Evolutionary conservation across 2,888 invertebrate genomes (phyloP).

Genomic region (Pristionchus entomophagus): DNA sequence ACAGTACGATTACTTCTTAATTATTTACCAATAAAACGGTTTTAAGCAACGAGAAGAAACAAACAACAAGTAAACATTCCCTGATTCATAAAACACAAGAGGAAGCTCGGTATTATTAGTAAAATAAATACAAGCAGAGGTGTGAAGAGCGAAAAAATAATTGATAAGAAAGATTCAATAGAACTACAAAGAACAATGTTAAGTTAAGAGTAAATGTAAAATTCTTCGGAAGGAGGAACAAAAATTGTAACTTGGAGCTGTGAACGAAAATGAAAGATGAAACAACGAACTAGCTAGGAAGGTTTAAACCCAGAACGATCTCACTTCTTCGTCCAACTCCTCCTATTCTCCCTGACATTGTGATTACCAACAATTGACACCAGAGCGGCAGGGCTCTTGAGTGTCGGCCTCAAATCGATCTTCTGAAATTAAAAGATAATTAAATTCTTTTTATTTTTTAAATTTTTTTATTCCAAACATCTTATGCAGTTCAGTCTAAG

Average conservation of each 20-base stretch:
- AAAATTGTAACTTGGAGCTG: not conserved
- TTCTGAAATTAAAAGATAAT: not conserved
- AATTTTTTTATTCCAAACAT: no score
- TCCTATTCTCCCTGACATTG: not conserved
- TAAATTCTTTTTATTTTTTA: no score
- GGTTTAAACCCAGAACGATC: not conserved
- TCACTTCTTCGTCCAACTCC: not conserved
- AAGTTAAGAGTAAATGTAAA: not conserved
- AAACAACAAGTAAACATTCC: no score
- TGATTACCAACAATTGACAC: not conserved
- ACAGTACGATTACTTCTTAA: no score
- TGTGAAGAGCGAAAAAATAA: not conserved
- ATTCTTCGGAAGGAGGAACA: not conserved
- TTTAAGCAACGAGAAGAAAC: no score
- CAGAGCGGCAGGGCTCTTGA: slow-evolving; percentile 24
- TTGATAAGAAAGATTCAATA: no score
- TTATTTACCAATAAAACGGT: no score
- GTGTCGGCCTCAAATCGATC: not conserved
- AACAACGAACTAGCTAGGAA: not conserved
- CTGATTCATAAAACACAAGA: no score
- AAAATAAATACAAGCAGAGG: not conserved
- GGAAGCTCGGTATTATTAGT: no score
- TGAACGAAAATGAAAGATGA: not conserved
- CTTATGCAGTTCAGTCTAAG: not conserved
- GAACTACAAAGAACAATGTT: slow-evolving; percentile 7